These are phyloP conservation scores for Pammene aurita DNA, from an alignment of 2,888 invertebrate species.

Conservation along the genomic window DNA sequence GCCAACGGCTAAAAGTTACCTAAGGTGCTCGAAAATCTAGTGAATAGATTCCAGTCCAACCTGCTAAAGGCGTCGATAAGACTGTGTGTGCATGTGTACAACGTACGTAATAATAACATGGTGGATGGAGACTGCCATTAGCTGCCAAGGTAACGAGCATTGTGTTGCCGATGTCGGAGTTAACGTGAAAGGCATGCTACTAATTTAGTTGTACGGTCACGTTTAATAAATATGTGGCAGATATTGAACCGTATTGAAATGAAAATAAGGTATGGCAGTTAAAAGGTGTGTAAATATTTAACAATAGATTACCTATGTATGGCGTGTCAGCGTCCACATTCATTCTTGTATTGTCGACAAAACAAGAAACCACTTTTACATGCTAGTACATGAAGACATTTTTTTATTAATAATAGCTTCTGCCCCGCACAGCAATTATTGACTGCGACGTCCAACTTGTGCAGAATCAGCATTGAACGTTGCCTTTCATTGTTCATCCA, in stretches of 20 bases:
- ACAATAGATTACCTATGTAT: no score
- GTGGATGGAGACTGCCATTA: constrained; percentile 58
- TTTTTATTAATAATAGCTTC: neutral
- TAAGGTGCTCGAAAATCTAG: no score
- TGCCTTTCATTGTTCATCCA: constrained; percentile 5
- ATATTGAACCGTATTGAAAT: constrained; percentile 1
- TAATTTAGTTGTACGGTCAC: constrained; percentile 31
- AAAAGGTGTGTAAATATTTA: no score
- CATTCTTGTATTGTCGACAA: no score
- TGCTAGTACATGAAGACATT: no score
- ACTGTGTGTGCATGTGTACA: neutral
- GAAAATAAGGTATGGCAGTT: neutral
- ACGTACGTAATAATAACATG: constrained; percentile 53
- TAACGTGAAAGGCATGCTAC: constrained; percentile 36
- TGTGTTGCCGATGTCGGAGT: constrained; percentile 43
- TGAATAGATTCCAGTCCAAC: no score
- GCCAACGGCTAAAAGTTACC: no score
- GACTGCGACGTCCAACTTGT: constrained; percentile 1
- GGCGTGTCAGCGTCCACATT: no score
- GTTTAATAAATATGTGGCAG: neutral
- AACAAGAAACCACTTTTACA: no score
- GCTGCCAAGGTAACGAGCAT: constrained; percentile 59
- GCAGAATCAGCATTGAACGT: constrained; percentile 10
- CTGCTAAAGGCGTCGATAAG: neutral
- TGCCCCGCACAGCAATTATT: neutral